phyloP scores from a whole-genome alignment of 2,113 vertebrate species.

The Oryzias javanicus region DNA sequence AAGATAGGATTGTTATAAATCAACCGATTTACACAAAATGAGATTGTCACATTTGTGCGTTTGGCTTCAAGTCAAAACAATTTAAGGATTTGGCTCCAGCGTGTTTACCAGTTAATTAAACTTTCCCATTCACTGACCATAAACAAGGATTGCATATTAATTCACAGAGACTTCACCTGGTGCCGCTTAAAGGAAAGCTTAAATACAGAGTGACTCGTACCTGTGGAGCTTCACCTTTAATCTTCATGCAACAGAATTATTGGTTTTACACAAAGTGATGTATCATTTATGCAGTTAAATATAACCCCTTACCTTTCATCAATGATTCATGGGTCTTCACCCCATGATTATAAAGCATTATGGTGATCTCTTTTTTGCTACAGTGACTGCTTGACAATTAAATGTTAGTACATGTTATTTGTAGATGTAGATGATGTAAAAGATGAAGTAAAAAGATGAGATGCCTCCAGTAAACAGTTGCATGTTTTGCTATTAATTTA shows the following conservation, averaged over 20 bases:
- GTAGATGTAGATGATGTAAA: no score
- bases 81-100: slow-evolving; percentile 1
- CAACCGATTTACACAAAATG: not conserved
- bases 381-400: no score
- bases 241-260: slow-evolving; percentile 24
- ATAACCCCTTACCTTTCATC: slow-evolving; percentile 14
- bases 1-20: not conserved
- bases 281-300: slow-evolving; percentile 32
- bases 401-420: no score
- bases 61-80: slow-evolving; percentile 5
- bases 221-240: slow-evolving; percentile 24
- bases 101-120: slow-evolving; percentile 30
- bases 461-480: no score
- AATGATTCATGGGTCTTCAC: slow-evolving; percentile 26
- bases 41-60: not conserved
- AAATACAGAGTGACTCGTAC: slow-evolving; percentile 13
- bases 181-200: slow-evolving; percentile 23
- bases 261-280: slow-evolving; percentile 31
- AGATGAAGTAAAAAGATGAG: no score
- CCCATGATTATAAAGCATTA: slow-evolving; percentile 7
- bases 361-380: slow-evolving; percentile 22
- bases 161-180: slow-evolving; percentile 9
- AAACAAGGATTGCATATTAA: slow-evolving; percentile 12
- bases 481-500: no score
- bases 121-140: not conserved